These are phyloP conservation scores for Matsumyia berberina DNA, from an alignment of 2,888 invertebrate species.

Conservation along the genomic window DNA sequence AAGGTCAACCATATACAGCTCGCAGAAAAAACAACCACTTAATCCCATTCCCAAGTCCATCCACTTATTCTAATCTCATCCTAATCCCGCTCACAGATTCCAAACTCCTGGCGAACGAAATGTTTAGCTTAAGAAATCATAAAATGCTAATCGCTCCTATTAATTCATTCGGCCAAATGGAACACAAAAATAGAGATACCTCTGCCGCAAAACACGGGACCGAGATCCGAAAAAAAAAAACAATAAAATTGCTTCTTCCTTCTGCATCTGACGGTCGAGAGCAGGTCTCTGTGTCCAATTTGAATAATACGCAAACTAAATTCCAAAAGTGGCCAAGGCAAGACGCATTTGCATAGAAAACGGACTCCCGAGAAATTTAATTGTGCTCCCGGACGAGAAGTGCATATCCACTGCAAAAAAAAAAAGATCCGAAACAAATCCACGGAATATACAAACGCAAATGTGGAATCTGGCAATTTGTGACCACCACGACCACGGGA, in stretches of 20 bases:
- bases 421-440: constrained; percentile 12
- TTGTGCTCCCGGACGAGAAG: constrained; percentile 59
- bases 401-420: constrained; percentile 40
- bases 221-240: background rate
- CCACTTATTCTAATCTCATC: constrained; percentile 59
- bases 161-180: constrained; percentile 72
- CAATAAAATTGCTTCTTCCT: constrained; percentile 29
- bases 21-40: constrained; percentile 17
- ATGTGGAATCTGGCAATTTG: constrained; percentile 59
- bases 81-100: constrained; percentile 32
- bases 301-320: constrained; percentile 73
- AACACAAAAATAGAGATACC: constrained; percentile 36
- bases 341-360: constrained; percentile 73
- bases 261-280: background rate
- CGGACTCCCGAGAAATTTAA: constrained; percentile 70
- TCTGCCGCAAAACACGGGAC: background rate
- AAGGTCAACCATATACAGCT: constrained; percentile 42
- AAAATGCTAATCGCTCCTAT: constrained; percentile 73
- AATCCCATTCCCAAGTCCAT: constrained; percentile 55
- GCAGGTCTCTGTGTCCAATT: constrained; percentile 42
- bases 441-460: constrained; percentile 13
- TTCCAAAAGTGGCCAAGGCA: constrained; percentile 56
- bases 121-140: constrained; percentile 42
- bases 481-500: constrained; percentile 42
- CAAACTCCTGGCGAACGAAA: constrained; percentile 1